Base-by-base conservation (phyloP, 2,888 invertebrate species). In the Entomobrya multifasciata region DNA sequence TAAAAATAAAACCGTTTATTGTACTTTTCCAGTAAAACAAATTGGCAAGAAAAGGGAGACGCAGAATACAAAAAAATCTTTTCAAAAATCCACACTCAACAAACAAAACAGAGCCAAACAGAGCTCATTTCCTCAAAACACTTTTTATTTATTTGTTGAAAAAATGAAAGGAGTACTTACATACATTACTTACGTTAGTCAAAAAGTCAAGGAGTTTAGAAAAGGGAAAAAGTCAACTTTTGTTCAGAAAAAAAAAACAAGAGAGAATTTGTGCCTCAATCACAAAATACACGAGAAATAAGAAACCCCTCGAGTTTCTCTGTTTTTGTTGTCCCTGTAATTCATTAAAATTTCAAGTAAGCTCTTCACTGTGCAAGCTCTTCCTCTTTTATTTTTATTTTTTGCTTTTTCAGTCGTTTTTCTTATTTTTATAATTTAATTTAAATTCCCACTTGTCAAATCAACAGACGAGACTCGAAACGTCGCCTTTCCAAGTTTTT, bases 301-400 rank as follows among this genome's bases (percentile, higher is more conserved):
- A 57, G 57, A 57, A 57, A 57, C 57, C 25, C 22, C 57, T 57
- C 57, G 3, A 11, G 22, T 57, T 57, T 57, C 57, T 25, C 25
- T 57, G 22, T 11, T 57, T 22, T 15, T 20, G 17, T 17, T 4
- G 55, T 57, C 25, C 57, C 25, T 57, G 22, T 11, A 25, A 25
- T 57, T 57, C 57, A 57, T 57, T 57, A 57, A 57, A 57, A 57
- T 57, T 57, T 57, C 25, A 57, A 57, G 25, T 25, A 57, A n/a
- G 25, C 57, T 22, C 20, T 55, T 8, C 10, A 22, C 22, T 57
- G n/a, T 47, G n/a, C 47, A 47, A 25, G 8, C 57, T 20, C 22
- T 57, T 57, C 25, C 22, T 57, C 5, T 22, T 47, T 47, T 1
- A 15, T 47, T 1, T 13, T 47, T 15, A 47, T 13, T 47, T 15